Percentiles rank a stretch among this genome's conserved stretches.
Evolutionary conservation across 1,140 invertebrate species (phyloP).

Genomic region (Neodiprion virginianus): DNA sequence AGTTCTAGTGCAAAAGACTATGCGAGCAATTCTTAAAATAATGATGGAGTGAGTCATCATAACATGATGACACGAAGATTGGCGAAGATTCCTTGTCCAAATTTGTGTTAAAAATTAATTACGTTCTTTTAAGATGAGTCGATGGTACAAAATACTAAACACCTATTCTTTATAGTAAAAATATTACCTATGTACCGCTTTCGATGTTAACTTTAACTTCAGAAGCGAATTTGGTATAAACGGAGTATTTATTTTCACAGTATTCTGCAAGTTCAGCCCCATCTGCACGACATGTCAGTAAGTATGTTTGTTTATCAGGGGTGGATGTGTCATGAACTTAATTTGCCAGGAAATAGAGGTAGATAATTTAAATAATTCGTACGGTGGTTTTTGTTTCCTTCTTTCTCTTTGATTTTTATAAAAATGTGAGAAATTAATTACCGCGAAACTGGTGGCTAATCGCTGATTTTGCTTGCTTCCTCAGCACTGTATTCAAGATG

Average conservation of each 20-base stretch:
- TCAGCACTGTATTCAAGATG: constrained; percentile 84
- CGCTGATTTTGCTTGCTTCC: constrained; percentile 57
- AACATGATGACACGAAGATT: too few species aligned
- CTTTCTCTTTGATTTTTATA: constrained; percentile 11
- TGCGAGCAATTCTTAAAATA: too few species aligned
- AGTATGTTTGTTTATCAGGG: constrained; percentile 62
- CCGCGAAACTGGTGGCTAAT: constrained; percentile 18
- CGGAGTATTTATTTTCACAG: constrained; percentile 65
- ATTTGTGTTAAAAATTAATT: too few species aligned
- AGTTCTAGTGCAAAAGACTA: too few species aligned
- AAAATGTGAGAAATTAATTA: constrained; percentile 28
- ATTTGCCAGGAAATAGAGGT: neutral
- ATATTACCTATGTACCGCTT: constrained; percentile 8
- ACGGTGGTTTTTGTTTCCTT: neutral
- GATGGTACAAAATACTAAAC: too few species aligned
- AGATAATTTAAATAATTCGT: neutral
- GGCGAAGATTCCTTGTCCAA: too few species aligned
- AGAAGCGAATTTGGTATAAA: neutral
- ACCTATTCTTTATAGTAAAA: constrained; percentile 34
- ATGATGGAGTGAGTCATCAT: too few species aligned
- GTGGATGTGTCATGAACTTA: neutral
- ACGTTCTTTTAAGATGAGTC: too few species aligned
- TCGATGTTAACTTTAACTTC: constrained; percentile 17
- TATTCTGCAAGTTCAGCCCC: constrained; percentile 97
- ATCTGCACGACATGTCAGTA: constrained; percentile 98